Percentiles rank a stretch among this genome's conserved stretches.
phyloP scores from a whole-genome alignment of 1,140 invertebrate genomes.

The Musca domestica region DNA sequence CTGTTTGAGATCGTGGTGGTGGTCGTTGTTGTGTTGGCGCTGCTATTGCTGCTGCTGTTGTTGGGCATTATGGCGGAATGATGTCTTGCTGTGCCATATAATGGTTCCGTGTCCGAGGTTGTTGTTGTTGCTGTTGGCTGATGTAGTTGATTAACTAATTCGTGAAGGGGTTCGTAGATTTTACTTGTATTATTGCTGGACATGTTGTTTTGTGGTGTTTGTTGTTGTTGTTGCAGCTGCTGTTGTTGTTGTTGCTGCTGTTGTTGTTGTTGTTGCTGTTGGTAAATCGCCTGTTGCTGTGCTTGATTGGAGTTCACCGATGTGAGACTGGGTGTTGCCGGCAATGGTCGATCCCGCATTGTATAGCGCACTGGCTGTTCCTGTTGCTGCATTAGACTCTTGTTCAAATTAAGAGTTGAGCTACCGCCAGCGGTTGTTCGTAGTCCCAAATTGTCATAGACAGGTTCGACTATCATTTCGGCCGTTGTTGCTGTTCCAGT shows the following conservation, averaged over 20 bases:
- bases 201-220: constrained; percentile 38
- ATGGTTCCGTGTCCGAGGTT: constrained; percentile 42
- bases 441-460: constrained; percentile 80
- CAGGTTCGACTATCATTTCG: constrained; percentile 63
- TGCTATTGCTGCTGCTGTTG: background rate
- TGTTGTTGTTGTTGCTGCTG: constrained; percentile 46
- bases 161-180: constrained; percentile 51
- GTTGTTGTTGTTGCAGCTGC: constrained; percentile 54
- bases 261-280: constrained; percentile 46
- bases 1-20: constrained; percentile 6
- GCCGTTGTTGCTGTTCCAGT: constrained; percentile 59
- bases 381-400: constrained; percentile 55
- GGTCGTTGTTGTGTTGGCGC: background rate
- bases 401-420: constrained; percentile 73
- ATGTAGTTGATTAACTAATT: constrained; percentile 36
- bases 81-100: constrained; percentile 30
- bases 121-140: constrained; percentile 25
- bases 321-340: constrained; percentile 58
- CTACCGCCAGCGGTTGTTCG: constrained; percentile 83
- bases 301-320: constrained; percentile 58
- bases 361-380: constrained; percentile 54
- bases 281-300: constrained; percentile 48
- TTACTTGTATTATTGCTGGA: constrained; percentile 43
- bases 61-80: constrained; percentile 29
- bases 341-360: constrained; percentile 62